Conservation (phyloP, 1,140 invertebrate genomes). For the Camponotus floridanus region DNA sequence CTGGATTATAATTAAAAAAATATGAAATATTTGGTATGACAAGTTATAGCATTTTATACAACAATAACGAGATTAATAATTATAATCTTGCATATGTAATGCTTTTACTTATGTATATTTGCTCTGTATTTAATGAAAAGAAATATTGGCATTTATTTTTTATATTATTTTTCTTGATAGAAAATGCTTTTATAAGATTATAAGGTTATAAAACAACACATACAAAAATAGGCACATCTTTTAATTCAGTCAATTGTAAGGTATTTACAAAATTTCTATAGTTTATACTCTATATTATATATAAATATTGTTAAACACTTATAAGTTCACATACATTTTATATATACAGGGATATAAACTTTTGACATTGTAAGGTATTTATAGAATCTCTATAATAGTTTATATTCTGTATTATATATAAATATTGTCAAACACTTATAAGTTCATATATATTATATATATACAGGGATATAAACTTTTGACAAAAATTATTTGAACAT, state of each 20-base stretch:
- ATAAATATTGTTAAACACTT: slow-evolving; percentile 32
- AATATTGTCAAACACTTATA: slow-evolving; percentile 39
- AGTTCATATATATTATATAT: slow-evolving; percentile 2
- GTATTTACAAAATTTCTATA: slow-evolving; percentile 37
- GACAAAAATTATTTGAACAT: slow-evolving; percentile 25
- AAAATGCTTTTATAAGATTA: slow-evolving; percentile 13
- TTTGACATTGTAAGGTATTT: slow-evolving; percentile 45
- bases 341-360: slow-evolving; percentile 35
- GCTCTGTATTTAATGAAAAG: neutral
- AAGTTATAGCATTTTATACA: slow-evolving; percentile 54
- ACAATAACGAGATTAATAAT: slow-evolving; percentile 54
- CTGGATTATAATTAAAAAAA: neutral
- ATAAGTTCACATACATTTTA: slow-evolving; percentile 16
- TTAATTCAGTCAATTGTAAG: slow-evolving; percentile 41
- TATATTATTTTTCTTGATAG: slow-evolving; percentile 31
- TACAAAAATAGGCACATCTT: slow-evolving; percentile 30
- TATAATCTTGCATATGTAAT: slow-evolving; percentile 47
- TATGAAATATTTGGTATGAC: slow-evolving; percentile 33
- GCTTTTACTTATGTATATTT: slow-evolving; percentile 14
- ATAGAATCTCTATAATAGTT: slow-evolving; percentile 26
- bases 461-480: slow-evolving; percentile 48
- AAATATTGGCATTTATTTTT: slow-evolving; percentile 21
- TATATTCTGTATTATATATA: slow-evolving; percentile 21
- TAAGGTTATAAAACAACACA: slow-evolving; percentile 29
- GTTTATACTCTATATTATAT: slow-evolving; percentile 24